A percentile compares a stretch with the other conserved stretches of the same genome.
phyloP scores from a whole-genome alignment of 2,797 vertebrate species.

The Miichthys miiuy region DNA sequence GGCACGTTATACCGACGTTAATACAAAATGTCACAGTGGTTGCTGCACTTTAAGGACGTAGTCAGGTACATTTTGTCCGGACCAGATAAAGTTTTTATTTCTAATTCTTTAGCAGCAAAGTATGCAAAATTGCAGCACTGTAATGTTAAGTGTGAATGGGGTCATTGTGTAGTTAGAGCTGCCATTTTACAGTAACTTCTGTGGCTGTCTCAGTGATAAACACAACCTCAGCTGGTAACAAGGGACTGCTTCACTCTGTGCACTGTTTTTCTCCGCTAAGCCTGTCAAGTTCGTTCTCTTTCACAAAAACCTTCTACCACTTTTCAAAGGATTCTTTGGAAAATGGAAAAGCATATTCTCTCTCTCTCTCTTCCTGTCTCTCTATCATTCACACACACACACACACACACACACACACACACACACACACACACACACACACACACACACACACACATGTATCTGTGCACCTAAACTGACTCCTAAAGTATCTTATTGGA shows the following conservation, averaged over 20 bases:
- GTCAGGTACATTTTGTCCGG: constrained; percentile 30
- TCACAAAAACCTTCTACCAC: constrained; percentile 61
- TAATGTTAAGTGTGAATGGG: constrained; percentile 51
- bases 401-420: constrained; percentile 21
- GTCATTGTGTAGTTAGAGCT: constrained; percentile 62
- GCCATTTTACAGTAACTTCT: constrained; percentile 64
- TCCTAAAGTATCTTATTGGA: constrained; percentile 68
- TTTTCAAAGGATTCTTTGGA: constrained; percentile 69
- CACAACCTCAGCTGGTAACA: constrained; percentile 72
- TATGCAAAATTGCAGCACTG: constrained; percentile 9
- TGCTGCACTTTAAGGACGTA: constrained; percentile 36
- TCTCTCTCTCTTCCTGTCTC: constrained; percentile 28
- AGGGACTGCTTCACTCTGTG: constrained; percentile 65
- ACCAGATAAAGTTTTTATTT: constrained; percentile 35
- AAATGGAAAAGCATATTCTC: constrained; percentile 64
- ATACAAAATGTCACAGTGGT: constrained; percentile 59
- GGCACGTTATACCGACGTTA: constrained; percentile 43
- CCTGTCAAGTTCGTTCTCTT: constrained; percentile 64
- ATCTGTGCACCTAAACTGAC: constrained; percentile 49
- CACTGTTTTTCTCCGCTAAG: constrained; percentile 58
- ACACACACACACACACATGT: constrained; percentile 19
- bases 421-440: constrained; percentile 10
- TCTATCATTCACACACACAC: constrained; percentile 8
- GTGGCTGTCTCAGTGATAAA: constrained; percentile 71
- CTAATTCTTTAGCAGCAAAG: constrained; percentile 24